Base-by-base conservation (phyloP, 2,113 vertebrate genomes). In the Heterotilapia buettikoferi region DNA sequence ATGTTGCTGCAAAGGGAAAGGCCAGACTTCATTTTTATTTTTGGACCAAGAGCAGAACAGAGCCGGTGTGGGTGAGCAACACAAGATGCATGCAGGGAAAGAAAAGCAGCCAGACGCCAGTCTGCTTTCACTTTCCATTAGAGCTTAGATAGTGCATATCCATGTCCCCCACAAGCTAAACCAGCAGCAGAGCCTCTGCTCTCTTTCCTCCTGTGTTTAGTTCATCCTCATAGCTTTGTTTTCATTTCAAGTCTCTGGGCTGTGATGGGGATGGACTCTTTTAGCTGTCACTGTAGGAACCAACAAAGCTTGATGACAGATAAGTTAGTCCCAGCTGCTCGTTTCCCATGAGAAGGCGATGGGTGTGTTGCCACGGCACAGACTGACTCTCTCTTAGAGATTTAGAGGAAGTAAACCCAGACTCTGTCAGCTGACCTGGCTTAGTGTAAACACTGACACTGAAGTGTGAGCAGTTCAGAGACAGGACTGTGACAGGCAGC, bases 321-420 rank as follows among this genome's bases (percentile, higher is more conserved):
- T 87, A 18, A 38, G 84, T 88, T 89, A 78, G 92, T 93, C 88
- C 36, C 79, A 82, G 61, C 88, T 94, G 92, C 57, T 91, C 14
- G 90, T 94, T 97, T 97, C 96, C 95, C 96, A 97, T 95, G 96
- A 97, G 95, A 93, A 57, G 87, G 36, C 82, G 63, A 86, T 81
- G 94, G 89, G 94, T 19, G 92, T 95, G 93, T 86, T 92, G 68
- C 78, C 45, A 52, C 68, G 29, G 82, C 24, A 50, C 66, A 71
- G 80, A 76, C 47, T 50, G 29, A 50, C 80, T 16, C 45, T 86
- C 78, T 92, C 57, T 86, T 71, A 87, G 93, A 90, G 93, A 95
- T 87, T 83, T 91, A 82, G 93, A 94, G 90, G 95, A 94, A 97
- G 96, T 96, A 97, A 96, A 94, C 92, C 73, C 92, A 90, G 89